Evolutionary conservation across 2,888 invertebrate genomes (phyloP).

Genomic region (Byasa hedistus): DNA sequence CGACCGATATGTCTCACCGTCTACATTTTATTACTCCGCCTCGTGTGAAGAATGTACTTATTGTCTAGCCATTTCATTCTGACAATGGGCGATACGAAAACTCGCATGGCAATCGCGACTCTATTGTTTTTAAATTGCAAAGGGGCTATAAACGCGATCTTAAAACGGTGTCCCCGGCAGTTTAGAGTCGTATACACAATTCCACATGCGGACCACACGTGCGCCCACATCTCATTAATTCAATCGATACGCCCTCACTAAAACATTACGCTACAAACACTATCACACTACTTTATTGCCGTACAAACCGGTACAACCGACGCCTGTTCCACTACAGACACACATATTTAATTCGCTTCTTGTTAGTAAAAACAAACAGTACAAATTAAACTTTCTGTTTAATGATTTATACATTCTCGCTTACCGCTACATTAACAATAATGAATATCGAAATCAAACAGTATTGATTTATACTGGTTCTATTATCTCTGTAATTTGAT

Average conservation of each 20-base stretch:
- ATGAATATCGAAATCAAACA: too few relatives aligned
- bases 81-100: conserved; percentile 40
- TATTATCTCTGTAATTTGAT: too few relatives aligned
- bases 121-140: conserved; percentile 71
- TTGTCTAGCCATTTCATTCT: conserved; percentile 26
- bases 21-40: conserved; percentile 24
- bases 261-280: conserved; percentile 67
- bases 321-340: conserved; percentile 42
- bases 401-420: not conserved
- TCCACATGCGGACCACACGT: conserved; percentile 71
- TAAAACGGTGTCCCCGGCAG: conserved; percentile 56
- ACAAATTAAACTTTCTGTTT: not conserved
- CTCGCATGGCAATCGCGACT: conserved; percentile 50
- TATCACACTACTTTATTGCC: conserved; percentile 61
- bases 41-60: conserved; percentile 33
- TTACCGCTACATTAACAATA: not conserved
- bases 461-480: too few relatives aligned
- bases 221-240: conserved; percentile 77
- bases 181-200: conserved; percentile 60
- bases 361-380: not conserved
- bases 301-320: conserved; percentile 50
- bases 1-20: conserved; percentile 26
- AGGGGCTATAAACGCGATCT: conserved; percentile 55
- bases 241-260: conserved; percentile 71
- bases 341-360: conserved; percentile 30